Evolutionary conservation across 2,797 vertebrate genomes (phyloP).

Genomic region (Gymnodraco acuticeps): DNA sequence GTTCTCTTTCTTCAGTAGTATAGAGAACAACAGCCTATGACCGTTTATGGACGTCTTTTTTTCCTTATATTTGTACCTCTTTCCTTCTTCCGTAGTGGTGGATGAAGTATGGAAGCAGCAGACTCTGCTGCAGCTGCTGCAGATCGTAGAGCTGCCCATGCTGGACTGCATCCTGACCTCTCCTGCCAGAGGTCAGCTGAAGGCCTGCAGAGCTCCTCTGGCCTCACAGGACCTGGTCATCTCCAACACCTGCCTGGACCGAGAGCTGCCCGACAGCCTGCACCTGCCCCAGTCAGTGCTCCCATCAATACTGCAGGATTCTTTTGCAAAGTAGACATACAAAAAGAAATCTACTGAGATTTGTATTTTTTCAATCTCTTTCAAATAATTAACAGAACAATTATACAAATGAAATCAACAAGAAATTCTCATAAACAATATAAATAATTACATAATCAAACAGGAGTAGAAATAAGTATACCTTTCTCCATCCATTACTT

Average conservation of each 20-base stretch:
- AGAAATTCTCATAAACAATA: no score
- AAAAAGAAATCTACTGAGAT: not conserved
- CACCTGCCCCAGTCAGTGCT: constrained; percentile 86
- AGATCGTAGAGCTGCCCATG: constrained; percentile 88
- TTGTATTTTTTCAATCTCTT: no score
- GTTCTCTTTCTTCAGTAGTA: not conserved
- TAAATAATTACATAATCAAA: no score
- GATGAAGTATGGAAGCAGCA: constrained; percentile 91
- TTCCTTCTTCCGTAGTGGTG: constrained; percentile 75
- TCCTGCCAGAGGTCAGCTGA: constrained; percentile 70
- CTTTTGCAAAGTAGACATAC: not conserved
- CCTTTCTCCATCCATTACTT: no score
- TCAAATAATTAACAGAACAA: no score
- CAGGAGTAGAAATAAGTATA: no score
- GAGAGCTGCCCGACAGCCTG: constrained; percentile 84
- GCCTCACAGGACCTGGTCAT: constrained; percentile 86
- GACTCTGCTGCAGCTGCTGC: constrained; percentile 87
- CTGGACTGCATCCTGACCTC: constrained; percentile 88
- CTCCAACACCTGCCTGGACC: constrained; percentile 90
- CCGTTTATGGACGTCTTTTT: not conserved
- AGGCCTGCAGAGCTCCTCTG: constrained; percentile 41
- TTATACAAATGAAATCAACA: no score
- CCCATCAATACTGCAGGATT: not conserved
- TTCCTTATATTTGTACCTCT: not conserved
- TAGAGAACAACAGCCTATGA: not conserved